Base-by-base conservation (phyloP, 2,888 invertebrate genomes). In the Leptinotarsa tumamoca region DNA sequence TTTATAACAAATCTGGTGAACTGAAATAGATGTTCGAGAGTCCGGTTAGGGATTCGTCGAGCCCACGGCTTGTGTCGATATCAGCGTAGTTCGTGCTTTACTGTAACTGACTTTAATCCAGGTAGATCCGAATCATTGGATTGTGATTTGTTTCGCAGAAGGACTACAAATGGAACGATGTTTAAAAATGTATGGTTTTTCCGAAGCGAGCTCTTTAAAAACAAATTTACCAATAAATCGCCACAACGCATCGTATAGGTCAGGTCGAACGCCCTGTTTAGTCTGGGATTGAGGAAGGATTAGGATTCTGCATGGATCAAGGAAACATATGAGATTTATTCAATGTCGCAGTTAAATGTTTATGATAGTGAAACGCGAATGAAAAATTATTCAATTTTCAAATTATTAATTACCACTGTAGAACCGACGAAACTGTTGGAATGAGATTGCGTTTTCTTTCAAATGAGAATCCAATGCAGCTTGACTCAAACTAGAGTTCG, bases 61-160 rank as follows among this genome's bases (percentile, higher is more conserved):
- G 56, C 58, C 61, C 21, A 56, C 43, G 70, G 70, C 58, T 70
- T 70, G 58, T 58, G 49, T 56, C 56, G 70, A 70, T 70, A 23
- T 54, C 43, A 54, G 50, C 58, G 43, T 43, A 70, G 70, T 70
- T 49, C 56, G 50, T 70, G 50, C 69, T 81, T 77, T 78, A 79
- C 79, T 81, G 80, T 82, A 82, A 81, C 81, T 80, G 80, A 77
- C 80, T 80, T 75, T 87, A 87, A 87, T 87, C 87, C 87, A 85
- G 84, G 85, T 83, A 85, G 85, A 87, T 87, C 84, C 84, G 81
- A 80, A 84, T 84, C 84, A 84, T 86, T 84, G 84, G 84, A 86
- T 86, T 86, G 86, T 86, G 86, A 87, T 87, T 87, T 87, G 87
- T 87, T 86, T 87, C 84, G 82, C 82, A 80, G 83, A 82, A 82